These are phyloP conservation scores for Chloropsis cyanopogon DNA, from an alignment of 2,113 vertebrate genomes.

Conservation along the genomic window DNA sequence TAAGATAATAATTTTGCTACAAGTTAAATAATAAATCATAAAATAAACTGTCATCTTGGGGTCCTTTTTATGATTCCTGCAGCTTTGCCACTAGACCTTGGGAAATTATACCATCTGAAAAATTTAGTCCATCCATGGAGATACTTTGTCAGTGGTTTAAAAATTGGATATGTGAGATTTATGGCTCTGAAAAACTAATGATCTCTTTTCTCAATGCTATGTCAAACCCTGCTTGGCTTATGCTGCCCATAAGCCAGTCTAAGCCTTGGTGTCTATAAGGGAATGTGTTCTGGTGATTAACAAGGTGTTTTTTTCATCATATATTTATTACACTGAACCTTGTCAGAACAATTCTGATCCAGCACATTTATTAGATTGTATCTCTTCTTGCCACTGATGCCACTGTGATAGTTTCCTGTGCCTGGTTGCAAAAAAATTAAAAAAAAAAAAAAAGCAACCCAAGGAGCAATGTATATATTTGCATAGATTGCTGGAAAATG, in stretches of 20 bases:
- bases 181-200: slow-evolving; percentile 40
- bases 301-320: not conserved
- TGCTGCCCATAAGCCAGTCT: not conserved
- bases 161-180: slow-evolving; percentile 53
- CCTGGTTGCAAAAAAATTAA: not conserved
- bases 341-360: not conserved
- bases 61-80: not conserved
- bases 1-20: not conserved
- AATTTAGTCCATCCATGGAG: slow-evolving; percentile 49
- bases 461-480: slow-evolving; percentile 27
- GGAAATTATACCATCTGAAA: slow-evolving; percentile 44
- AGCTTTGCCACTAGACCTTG: slow-evolving; percentile 3
- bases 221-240: slow-evolving; percentile 40
- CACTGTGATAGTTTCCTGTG: not conserved
- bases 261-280: not conserved
- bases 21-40: slow-evolving; percentile 2
- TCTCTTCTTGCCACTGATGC: not conserved
- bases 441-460: no score
- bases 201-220: slow-evolving; percentile 36
- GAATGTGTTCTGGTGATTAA: slow-evolving; percentile 20
- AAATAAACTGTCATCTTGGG: not conserved
- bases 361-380: not conserved
- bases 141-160: slow-evolving; percentile 64
- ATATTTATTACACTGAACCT: not conserved
- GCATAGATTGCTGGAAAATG: not conserved